A percentile compares a stretch with the other conserved stretches of the same genome.
Evolutionary conservation across 2,888 invertebrate species (phyloP).

Genomic region (Dermolepida albohirtum): DNA sequence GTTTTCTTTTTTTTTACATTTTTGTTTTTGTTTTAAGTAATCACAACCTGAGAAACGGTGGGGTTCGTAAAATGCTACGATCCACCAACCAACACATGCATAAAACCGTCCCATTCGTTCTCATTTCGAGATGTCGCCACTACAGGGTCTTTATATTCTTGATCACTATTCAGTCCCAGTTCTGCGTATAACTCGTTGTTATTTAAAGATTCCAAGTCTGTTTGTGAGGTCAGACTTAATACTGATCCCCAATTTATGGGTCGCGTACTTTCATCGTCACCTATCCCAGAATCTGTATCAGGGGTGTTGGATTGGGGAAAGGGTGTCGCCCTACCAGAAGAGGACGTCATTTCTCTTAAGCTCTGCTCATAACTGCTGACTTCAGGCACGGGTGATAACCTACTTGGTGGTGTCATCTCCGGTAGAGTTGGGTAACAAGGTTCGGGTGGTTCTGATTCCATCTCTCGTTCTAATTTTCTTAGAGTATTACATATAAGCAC

Average conservation of each 20-base stretch:
- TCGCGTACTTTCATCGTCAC: constrained; percentile 74
- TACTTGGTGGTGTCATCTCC: constrained; percentile 61
- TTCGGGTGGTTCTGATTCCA: constrained; percentile 77
- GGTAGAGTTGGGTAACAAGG: constrained; percentile 64
- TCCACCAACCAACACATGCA: constrained; percentile 77
- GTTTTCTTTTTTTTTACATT: constrained; percentile 34
- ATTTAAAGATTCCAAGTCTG: constrained; percentile 84
- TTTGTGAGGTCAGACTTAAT: constrained; percentile 86
- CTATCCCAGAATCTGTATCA: constrained; percentile 81
- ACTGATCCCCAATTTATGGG: constrained; percentile 94
- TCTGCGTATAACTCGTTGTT: constrained; percentile 84
- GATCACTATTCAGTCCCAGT: constrained; percentile 74
- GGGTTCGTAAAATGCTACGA: constrained; percentile 67
- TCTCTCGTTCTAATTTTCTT: constrained; percentile 88
- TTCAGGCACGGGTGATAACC: constrained; percentile 56
- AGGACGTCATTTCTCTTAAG: constrained; percentile 64
- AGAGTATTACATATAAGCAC: constrained; percentile 94
- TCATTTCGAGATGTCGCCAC: constrained; percentile 59
- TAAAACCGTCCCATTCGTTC: constrained; percentile 72
- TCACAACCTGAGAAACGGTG: constrained; percentile 64
- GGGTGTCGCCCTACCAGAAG: constrained; percentile 77
- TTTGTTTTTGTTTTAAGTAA: constrained; percentile 55
- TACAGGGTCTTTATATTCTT: constrained; percentile 54
- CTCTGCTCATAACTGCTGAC: constrained; percentile 62
- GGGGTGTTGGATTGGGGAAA: constrained; percentile 69